These are phyloP conservation scores for Sebastes oblongus DNA, from an alignment of 2,797 vertebrate species.

Conservation along the genomic window DNA sequence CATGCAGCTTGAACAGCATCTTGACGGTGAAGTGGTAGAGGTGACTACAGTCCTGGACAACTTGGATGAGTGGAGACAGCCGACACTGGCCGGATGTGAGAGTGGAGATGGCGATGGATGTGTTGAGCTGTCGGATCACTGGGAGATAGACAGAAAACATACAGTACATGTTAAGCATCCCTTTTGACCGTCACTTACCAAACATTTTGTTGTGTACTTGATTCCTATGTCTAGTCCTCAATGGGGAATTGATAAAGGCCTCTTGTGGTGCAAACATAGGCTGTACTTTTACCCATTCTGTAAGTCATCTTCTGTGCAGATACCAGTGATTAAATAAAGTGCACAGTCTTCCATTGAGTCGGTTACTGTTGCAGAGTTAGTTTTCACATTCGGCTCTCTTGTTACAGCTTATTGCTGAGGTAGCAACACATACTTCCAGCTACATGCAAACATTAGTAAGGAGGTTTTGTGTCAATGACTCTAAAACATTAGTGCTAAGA, in stretches of 20 bases:
- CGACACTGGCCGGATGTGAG: slow-evolving; percentile 95
- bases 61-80: slow-evolving; percentile 95
- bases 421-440: background rate
- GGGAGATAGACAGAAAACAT: background rate
- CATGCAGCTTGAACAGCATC: slow-evolving; percentile 95
- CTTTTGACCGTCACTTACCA: background rate
- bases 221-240: background rate
- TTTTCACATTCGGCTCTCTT: background rate
- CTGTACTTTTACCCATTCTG: background rate
- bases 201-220: background rate
- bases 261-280: background rate
- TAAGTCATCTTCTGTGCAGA: background rate
- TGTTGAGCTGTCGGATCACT: slow-evolving; percentile 93
- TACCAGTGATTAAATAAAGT: background rate
- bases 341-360: background rate
- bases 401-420: background rate
- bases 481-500: background rate
- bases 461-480: background rate
- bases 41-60: slow-evolving; percentile 96
- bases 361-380: background rate
- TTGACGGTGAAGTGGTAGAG: slow-evolving; percentile 98
- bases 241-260: background rate
- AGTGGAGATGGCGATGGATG: slow-evolving; percentile 93
- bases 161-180: background rate
- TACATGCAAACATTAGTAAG: background rate